These are phyloP conservation scores for Dicaeum eximium DNA, from an alignment of 2,113 vertebrate genomes.

Conservation along the genomic window DNA sequence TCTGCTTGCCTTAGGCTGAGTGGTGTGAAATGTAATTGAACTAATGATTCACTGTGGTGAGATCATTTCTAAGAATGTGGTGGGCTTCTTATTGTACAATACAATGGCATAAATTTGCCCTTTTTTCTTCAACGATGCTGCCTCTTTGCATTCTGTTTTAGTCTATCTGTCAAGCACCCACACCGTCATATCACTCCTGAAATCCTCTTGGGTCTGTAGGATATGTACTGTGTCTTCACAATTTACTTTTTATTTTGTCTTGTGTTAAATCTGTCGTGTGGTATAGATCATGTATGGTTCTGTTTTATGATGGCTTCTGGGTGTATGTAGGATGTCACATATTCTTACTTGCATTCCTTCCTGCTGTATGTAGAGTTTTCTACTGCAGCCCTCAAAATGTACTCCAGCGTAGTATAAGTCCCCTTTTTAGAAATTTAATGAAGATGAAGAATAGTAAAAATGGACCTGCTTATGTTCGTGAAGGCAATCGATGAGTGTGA, in stretches of 20 bases:
- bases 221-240: background rate
- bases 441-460: background rate
- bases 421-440: background rate
- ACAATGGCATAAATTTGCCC: slow-evolving; percentile 14
- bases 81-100: slow-evolving; percentile 45
- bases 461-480: background rate
- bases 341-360: background rate
- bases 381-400: background rate
- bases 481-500: background rate
- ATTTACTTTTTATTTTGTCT: background rate
- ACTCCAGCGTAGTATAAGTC: background rate
- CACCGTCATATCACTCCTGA: background rate
- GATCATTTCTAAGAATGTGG: slow-evolving; percentile 13
- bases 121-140: background rate
- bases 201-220: background rate
- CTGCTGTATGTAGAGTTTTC: background rate
- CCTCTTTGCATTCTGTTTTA: background rate
- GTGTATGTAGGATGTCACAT: background rate
- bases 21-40: slow-evolving; percentile 38
- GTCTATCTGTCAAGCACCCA: slow-evolving; percentile 40
- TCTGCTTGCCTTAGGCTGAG: slow-evolving; percentile 34
- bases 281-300: background rate
- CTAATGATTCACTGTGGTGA: slow-evolving; percentile 40
- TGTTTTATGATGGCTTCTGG: background rate
- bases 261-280: background rate